Conservation (phyloP, 2,797 vertebrate species). For the Aselliscus stoliczkanus region DNA sequence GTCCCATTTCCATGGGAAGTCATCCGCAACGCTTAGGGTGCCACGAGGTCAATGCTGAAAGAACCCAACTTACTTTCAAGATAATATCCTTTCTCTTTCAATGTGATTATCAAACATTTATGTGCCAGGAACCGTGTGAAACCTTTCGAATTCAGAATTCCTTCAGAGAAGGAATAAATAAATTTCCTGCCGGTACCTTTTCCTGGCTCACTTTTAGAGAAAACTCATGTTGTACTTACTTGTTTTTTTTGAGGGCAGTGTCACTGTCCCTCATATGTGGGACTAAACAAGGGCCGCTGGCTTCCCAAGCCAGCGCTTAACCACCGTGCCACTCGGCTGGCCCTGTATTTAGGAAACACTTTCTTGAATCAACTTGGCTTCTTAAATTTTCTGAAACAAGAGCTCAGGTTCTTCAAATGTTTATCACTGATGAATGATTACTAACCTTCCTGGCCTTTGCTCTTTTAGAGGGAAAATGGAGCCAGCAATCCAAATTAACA, state of each 20-base stretch:
- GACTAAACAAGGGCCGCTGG: too few relatives aligned
- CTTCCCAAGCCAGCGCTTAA: too few relatives aligned
- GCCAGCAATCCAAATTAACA: neutral
- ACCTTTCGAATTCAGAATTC: constrained; percentile 20
- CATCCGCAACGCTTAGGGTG: neutral
- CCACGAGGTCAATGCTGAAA: neutral
- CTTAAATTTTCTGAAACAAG: constrained; percentile 26
- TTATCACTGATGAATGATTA: neutral
- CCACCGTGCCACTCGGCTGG: too few relatives aligned
- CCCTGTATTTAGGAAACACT: neutral
- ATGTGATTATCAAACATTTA: neutral
- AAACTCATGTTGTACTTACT: too few relatives aligned
- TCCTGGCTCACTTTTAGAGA: neutral
- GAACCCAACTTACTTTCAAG: neutral
- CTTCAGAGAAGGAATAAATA: neutral
- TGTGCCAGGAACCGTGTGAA: neutral
- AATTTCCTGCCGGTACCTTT: neutral
- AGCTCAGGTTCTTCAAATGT: constrained; percentile 1
- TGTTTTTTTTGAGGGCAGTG: too few relatives aligned
- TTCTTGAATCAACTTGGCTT: neutral
- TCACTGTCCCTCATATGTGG: too few relatives aligned
- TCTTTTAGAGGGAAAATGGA: neutral
- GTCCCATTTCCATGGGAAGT: neutral
- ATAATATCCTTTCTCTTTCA: constrained; percentile 26
- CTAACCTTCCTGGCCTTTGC: neutral